Percentiles rank a stretch among this genome's conserved stretches.
Evolutionary conservation across 1,140 invertebrate genomes (phyloP).

Genomic region (Drosophila pachea): DNA sequence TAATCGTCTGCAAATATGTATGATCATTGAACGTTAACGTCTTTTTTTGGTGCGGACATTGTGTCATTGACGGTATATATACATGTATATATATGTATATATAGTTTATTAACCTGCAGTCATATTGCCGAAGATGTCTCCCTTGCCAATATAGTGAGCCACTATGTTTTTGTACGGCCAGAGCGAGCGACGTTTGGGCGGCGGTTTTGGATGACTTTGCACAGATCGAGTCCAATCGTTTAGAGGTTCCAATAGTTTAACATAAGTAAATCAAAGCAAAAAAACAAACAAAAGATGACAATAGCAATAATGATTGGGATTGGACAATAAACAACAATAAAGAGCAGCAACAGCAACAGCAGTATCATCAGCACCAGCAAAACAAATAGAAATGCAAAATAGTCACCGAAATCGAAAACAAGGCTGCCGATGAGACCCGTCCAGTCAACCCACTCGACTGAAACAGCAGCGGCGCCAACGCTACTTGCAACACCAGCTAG

Average conservation of each 20-base stretch:
- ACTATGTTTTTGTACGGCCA: slow-evolving; percentile 75
- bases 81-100: too few species aligned
- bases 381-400: slow-evolving; percentile 63
- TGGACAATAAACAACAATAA: slow-evolving; percentile 55
- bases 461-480: slow-evolving; percentile 36
- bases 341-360: too few species aligned
- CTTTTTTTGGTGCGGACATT: slow-evolving; percentile 21
- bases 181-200: slow-evolving; percentile 70
- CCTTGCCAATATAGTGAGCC: slow-evolving; percentile 78
- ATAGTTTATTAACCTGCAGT: slow-evolving; percentile 70
- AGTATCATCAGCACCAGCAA: too few species aligned
- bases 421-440: slow-evolving; percentile 25
- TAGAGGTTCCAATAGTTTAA: slow-evolving; percentile 18
- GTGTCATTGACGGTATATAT: slow-evolving; percentile 47
- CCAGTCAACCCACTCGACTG: slow-evolving; percentile 55
- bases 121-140: slow-evolving; percentile 78
- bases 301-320: slow-evolving; percentile 60
- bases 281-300: slow-evolving; percentile 58
- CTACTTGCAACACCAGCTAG: slow-evolving; percentile 55
- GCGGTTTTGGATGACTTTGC: slow-evolving; percentile 76
- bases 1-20: slow-evolving; percentile 84
- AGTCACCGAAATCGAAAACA: slow-evolving; percentile 53
- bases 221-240: slow-evolving; percentile 49
- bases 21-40: slow-evolving; percentile 32
- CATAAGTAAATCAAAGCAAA: slow-evolving; percentile 20